Conservation (phyloP, 2,797 vertebrate species). For the Hozukius guyotensis region DNA sequence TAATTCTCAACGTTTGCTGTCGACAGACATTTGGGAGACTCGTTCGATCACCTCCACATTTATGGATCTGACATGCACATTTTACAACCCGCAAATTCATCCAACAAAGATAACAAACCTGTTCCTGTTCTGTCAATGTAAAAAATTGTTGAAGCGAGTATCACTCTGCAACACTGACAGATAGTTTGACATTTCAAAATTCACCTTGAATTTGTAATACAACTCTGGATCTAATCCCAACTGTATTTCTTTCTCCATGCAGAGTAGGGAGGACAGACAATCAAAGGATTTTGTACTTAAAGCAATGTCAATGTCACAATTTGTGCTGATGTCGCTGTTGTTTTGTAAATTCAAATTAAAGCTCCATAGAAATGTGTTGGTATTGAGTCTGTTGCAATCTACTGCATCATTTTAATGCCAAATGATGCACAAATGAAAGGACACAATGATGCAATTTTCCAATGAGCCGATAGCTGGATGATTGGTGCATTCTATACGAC, state of each 20-base stretch:
- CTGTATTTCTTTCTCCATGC: not conserved
- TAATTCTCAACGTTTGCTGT: not conserved
- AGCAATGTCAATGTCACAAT: not conserved
- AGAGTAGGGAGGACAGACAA: not conserved
- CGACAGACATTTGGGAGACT: not conserved
- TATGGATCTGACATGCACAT: not conserved
- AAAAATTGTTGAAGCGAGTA: not conserved
- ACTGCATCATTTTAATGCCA: conserved; percentile 5
- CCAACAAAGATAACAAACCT: not conserved
- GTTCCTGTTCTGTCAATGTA: not conserved
- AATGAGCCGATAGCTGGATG: not conserved
- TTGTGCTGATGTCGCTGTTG: not conserved
- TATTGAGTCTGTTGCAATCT: not conserved
- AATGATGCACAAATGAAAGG: conserved; percentile 20
- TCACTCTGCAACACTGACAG: not conserved
- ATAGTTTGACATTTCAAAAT: not conserved
- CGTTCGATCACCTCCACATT: not conserved
- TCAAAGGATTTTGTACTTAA: not conserved
- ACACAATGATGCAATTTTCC: conserved; percentile 7
- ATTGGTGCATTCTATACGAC: conserved; percentile 13
- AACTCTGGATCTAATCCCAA: not conserved
- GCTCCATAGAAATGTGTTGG: not conserved
- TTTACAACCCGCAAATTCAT: not conserved
- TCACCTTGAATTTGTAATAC: not conserved
- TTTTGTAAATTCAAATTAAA: conserved; percentile 5